A percentile compares a stretch with the other conserved stretches of the same genome.
phyloP scores from a whole-genome alignment of 2,888 invertebrate species.

The Myopa testacea region DNA sequence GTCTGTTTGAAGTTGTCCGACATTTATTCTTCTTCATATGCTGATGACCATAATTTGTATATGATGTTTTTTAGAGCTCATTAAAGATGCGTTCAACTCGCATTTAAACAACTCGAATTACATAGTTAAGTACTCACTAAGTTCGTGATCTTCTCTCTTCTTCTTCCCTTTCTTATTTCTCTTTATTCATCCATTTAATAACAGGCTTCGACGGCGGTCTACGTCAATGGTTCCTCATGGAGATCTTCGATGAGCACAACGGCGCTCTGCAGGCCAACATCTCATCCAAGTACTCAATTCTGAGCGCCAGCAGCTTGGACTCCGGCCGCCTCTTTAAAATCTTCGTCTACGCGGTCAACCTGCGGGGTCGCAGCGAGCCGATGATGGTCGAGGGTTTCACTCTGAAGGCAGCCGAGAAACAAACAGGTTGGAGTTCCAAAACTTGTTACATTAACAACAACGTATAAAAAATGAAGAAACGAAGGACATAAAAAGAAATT shows the following conservation, averaged over 20 bases:
- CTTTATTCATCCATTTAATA: too few species aligned
- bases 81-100: too few species aligned
- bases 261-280: slow-evolving; percentile 75
- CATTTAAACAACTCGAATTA: too few species aligned
- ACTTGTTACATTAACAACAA: slow-evolving; percentile 23
- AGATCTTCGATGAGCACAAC: slow-evolving; percentile 78
- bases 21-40: background rate
- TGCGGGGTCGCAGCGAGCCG: slow-evolving; percentile 83
- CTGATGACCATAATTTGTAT: too few species aligned
- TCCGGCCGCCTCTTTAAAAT: slow-evolving; percentile 83
- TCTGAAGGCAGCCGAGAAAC: slow-evolving; percentile 80
- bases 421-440: slow-evolving; percentile 73
- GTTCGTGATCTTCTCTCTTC: too few species aligned
- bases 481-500: too few species aligned
- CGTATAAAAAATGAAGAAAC: too few species aligned
- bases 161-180: background rate
- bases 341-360: slow-evolving; percentile 84
- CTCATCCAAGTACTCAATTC: slow-evolving; percentile 78
- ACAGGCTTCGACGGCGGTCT: slow-evolving; percentile 81
- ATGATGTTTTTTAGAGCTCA: too few species aligned
- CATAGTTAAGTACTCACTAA: too few species aligned
- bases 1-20: too few species aligned
- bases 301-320: slow-evolving; percentile 82
- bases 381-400: slow-evolving; percentile 79
- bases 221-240: slow-evolving; percentile 78